Conservation (phyloP, 2,888 invertebrate genomes). For the Andrena hattorfiana region DNA sequence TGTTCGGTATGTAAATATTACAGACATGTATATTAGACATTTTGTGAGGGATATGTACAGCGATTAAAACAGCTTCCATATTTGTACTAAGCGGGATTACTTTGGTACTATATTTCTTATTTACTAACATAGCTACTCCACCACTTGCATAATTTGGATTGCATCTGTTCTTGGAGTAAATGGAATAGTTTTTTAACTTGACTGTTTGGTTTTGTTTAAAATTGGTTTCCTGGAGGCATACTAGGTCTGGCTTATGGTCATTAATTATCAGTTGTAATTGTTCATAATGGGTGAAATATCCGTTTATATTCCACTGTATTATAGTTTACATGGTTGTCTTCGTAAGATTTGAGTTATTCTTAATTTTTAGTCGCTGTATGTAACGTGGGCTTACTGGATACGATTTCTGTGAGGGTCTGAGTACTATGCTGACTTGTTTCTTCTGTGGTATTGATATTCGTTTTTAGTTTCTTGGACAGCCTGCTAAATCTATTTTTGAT, state of each 20-base stretch:
- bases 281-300: not conserved
- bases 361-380: not conserved
- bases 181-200: not conserved
- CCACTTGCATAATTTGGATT: not conserved
- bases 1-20: not conserved
- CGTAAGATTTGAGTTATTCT: not conserved
- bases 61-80: not conserved
- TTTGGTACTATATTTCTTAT: not conserved
- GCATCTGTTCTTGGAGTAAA: not conserved
- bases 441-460: not conserved
- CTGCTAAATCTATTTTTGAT: not conserved
- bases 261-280: constrained; percentile 4
- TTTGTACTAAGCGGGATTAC: not conserved
- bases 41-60: not conserved
- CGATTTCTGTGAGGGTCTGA: not conserved
- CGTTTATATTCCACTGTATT: constrained; percentile 11
- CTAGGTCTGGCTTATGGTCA: not conserved
- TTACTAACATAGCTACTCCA: not conserved
- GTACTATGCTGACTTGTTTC: not conserved
- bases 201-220: not conserved
- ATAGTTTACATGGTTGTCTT: constrained; percentile 10
- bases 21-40: not conserved
- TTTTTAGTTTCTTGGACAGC: not conserved
- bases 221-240: constrained; percentile 5
- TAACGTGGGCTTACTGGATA: not conserved